A percentile compares a stretch with the other conserved stretches of the same genome.
Evolutionary conservation across 92 coral and sea anemone genomes (phyloP).

Genomic region (Actinernus sp.): DNA sequence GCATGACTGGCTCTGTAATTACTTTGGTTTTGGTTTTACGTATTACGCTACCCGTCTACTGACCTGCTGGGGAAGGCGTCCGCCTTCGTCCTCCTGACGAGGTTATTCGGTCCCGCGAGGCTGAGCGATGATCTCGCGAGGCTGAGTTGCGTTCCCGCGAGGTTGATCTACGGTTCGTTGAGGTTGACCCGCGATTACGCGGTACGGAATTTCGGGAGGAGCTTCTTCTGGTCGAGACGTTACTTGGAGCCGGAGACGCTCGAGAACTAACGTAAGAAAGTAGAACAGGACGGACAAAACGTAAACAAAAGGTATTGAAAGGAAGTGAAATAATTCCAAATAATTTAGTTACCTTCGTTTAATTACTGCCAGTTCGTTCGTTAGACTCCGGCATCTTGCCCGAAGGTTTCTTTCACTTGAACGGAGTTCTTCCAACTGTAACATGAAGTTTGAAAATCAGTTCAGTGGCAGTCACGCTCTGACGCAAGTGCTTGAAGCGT

Average conservation of each 20-base stretch:
- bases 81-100: conserved; percentile 73
- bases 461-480: too few relatives aligned
- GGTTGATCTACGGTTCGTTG: conserved; percentile 80
- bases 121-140: conserved; percentile 80
- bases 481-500: too few relatives aligned
- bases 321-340: neutral
- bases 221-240: conserved; percentile 21
- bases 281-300: neutral
- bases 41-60: too few relatives aligned
- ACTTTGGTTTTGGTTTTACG: too few relatives aligned
- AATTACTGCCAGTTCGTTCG: conserved; percentile 92
- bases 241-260: conserved; percentile 71
- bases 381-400: conserved; percentile 96
- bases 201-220: conserved; percentile 49
- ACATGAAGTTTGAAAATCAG: too few relatives aligned
- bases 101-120: conserved; percentile 71
- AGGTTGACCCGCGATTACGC: conserved; percentile 68
- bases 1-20: too few relatives aligned
- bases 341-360: conserved; percentile 79
- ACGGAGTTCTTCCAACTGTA: conserved; percentile 90
- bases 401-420: conserved; percentile 94
- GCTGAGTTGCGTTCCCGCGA: conserved; percentile 61
- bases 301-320: neutral
- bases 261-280: conserved; percentile 25
- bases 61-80: conserved; percentile 94